Conservation (phyloP, 2,113 vertebrate genomes). For the Syngnathoides biaculeatus region DNA sequence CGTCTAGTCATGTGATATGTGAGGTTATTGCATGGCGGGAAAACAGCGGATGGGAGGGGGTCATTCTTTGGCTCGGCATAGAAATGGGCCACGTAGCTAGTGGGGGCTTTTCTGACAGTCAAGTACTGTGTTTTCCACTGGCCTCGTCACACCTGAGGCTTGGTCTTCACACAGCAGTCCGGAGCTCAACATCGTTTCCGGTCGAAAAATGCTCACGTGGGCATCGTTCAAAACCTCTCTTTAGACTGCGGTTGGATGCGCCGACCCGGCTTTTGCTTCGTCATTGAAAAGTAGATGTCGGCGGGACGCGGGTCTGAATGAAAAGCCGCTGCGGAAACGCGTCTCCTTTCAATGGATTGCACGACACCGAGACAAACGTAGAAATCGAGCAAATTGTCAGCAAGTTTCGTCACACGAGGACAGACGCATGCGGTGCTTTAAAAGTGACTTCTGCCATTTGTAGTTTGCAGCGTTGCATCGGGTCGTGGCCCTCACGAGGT, state of each 20-base stretch:
- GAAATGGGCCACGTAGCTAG: slow-evolving; percentile 50
- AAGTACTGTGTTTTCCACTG: slow-evolving; percentile 24
- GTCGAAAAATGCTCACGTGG: slow-evolving; percentile 45
- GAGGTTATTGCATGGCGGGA: slow-evolving; percentile 50
- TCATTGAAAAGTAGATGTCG: slow-evolving; percentile 23
- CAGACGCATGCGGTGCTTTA: slow-evolving; percentile 45
- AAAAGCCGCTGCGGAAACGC: slow-evolving; percentile 38
- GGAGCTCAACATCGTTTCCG: slow-evolving; percentile 41
- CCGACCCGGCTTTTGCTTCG: slow-evolving; percentile 35
- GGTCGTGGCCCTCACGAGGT: slow-evolving; percentile 45
- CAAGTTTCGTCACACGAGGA: slow-evolving; percentile 38
- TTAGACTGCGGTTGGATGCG: slow-evolving; percentile 37
- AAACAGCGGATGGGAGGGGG: slow-evolving; percentile 48
- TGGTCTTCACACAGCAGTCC: slow-evolving; percentile 42
- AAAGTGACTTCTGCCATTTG: slow-evolving; percentile 54
- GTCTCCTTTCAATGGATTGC: slow-evolving; percentile 42
- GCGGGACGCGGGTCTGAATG: slow-evolving; percentile 37
- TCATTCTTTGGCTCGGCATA: slow-evolving; percentile 70
- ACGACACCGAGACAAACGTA: slow-evolving; percentile 36
- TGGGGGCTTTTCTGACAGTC: slow-evolving; percentile 31
- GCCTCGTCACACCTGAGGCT: slow-evolving; percentile 43
- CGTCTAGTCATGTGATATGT: slow-evolving; percentile 39
- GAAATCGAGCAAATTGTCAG: slow-evolving; percentile 36
- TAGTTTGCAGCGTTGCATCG: slow-evolving; percentile 66
- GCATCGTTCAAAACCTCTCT: slow-evolving; percentile 42